Evolutionary conservation across 1,140 invertebrate genomes (phyloP).

Genomic region (Trypoxylus dichotomus): DNA sequence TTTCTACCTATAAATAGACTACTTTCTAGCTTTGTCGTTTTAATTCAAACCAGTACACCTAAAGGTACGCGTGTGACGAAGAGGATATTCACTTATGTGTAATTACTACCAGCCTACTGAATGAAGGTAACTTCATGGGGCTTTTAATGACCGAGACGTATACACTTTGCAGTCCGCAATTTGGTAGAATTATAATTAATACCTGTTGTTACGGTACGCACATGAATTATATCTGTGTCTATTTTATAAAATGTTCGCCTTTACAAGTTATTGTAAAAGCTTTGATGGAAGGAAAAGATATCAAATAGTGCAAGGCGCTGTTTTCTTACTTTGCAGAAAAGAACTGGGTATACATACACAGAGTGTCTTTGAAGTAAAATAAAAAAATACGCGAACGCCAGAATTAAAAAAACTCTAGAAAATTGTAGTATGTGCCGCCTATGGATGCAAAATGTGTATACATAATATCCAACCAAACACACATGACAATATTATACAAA

Average conservation of each 20-base stretch:
- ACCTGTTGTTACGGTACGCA: background rate
- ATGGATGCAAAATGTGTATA: too few species aligned
- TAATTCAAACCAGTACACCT: background rate
- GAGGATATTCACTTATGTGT: constrained; percentile 35
- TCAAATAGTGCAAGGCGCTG: too few species aligned
- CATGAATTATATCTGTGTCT: background rate
- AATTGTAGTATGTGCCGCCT: too few species aligned
- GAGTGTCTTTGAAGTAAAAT: too few species aligned
- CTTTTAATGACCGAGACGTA: constrained; percentile 33
- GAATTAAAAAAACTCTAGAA: too few species aligned
- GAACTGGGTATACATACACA: too few species aligned
- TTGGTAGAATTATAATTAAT: constrained; percentile 24
- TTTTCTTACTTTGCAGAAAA: too few species aligned
- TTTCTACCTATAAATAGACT: background rate
- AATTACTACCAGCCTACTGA: constrained; percentile 38
- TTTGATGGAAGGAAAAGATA: too few species aligned
- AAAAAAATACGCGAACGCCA: too few species aligned
- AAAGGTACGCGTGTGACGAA: background rate
- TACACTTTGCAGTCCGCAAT: constrained; percentile 15
- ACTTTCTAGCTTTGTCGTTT: background rate
- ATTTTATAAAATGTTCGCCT: background rate
- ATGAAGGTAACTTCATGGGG: constrained; percentile 32
- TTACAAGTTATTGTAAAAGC: too few species aligned
- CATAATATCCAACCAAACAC: too few species aligned
- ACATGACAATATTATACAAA: too few species aligned